phyloP scores from a whole-genome alignment of 2,797 vertebrate species.

The Megaceryle alcyon region DNA sequence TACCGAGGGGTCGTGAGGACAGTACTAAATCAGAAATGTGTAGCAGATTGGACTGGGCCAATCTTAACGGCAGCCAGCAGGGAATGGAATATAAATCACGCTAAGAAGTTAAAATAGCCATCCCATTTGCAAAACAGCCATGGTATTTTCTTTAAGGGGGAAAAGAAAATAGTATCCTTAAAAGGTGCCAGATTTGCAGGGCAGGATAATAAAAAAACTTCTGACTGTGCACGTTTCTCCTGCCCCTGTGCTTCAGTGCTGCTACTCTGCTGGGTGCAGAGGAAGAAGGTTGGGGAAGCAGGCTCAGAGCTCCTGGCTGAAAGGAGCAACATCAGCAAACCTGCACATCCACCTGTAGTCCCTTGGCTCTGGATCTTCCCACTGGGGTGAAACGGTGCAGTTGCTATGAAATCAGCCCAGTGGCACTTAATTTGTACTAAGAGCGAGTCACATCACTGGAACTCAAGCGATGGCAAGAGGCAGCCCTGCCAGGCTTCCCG shows the following conservation, averaged over 20 bases:
- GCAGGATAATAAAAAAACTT: neutral
- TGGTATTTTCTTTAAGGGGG: slow-evolving; percentile 49
- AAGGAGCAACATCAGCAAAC: neutral
- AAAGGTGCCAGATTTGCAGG: slow-evolving; percentile 33
- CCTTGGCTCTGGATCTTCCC: neutral
- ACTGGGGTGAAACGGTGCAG: neutral
- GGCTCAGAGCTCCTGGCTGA: accelerated
- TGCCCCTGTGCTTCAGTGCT: neutral
- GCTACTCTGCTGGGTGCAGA: neutral
- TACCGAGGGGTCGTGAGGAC: neutral
- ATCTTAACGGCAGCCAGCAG: neutral
- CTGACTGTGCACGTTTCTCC: slow-evolving; percentile 34
- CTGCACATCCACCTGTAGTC: neutral
- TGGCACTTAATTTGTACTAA: neutral
- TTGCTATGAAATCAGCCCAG: neutral
- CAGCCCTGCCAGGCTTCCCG: neutral
- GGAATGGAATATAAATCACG: slow-evolving; percentile 39
- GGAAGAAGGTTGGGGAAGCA: neutral
- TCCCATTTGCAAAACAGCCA: slow-evolving; percentile 33
- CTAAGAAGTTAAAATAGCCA: slow-evolving; percentile 57
- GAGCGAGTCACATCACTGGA: neutral
- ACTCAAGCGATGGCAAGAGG: neutral
- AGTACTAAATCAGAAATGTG: slow-evolving; percentile 44
- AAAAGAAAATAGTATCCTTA: slow-evolving; percentile 40
- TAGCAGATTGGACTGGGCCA: neutral